Base-by-base conservation (phyloP, 2,113 vertebrate genomes). In the Ploceus nigricollis region DNA sequence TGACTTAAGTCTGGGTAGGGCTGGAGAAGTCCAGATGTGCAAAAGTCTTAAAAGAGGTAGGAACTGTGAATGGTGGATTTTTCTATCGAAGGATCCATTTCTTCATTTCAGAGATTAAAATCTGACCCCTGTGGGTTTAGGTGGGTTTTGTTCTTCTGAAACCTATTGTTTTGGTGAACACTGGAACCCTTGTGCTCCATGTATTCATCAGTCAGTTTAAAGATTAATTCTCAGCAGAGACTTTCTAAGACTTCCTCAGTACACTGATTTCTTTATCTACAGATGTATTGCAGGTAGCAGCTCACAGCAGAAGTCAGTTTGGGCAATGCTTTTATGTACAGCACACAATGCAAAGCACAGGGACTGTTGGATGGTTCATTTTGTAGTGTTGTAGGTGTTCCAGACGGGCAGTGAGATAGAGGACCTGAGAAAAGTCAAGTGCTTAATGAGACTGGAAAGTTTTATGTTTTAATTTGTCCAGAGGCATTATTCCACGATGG, bases 151-250 rank as follows among this genome's bases (percentile, higher is more conserved):
- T 80, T 2, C 25, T 79, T 72, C 47, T 25, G 60, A 80, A 63
- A 73, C 45, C 31, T 98, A 76, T 99, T 97, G 2, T 99, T 97
- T 2, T 95, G 96, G 44, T 98, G 98, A 18, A 97, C 98, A 37
- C 98, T 99, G 85, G 99, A 99, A 82, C 99, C 99, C 30, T 98
- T 98, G 3, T 98, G 98, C 20, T 99, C 98, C 0, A 98, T 99
- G 51, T 91, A 64, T 71, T 99, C 98, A 42, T 99, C 98, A 3
- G 96, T n/a, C 3, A 85, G 42, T 93, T 99, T 99, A 90, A 99
- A 99, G 72, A 73, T 80, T 88, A 77, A 57, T 85, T 92, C 76
- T 70, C 79, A 81, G 42, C 68, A 86, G 92, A 80, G 50, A n/a
- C 56, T 87, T 89, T 61, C 45, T 63, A 19, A 77, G 78, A 65